Percentiles rank a stretch among this genome's conserved stretches.
These are phyloP conservation scores for Rhyacophila brunnea DNA, from an alignment of 1,140 invertebrate species.

Conservation along the genomic window DNA sequence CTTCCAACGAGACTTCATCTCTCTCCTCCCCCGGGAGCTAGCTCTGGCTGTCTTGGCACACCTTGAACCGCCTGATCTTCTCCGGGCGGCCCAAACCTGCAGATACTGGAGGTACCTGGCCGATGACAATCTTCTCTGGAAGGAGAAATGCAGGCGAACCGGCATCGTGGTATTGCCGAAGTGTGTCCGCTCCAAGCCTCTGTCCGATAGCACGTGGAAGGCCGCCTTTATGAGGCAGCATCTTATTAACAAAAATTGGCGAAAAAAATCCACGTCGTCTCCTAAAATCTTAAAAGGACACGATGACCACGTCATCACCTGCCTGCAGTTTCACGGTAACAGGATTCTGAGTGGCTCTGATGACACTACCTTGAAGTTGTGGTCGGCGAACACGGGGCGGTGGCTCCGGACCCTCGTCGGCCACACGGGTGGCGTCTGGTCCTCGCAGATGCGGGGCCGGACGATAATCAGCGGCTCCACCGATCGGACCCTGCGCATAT, in stretches of 20 bases:
- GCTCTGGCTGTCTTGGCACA: constrained; percentile 87
- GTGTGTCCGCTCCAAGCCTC: constrained; percentile 42
- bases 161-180: constrained; percentile 55
- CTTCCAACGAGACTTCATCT: constrained; percentile 93
- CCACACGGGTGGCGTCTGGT: constrained; percentile 98
- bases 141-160: constrained; percentile 83
- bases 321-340: constrained; percentile 88
- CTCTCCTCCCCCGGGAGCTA: constrained; percentile 85
- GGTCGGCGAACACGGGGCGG: constrained; percentile 87
- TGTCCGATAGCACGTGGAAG: constrained; percentile 62
- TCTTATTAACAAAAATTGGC: constrained; percentile 90
- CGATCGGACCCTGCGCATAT: constrained; percentile 94
- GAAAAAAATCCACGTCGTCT: constrained; percentile 69
- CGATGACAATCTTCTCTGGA: constrained; percentile 92
- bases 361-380: constrained; percentile 95
- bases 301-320: constrained; percentile 96
- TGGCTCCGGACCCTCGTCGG: constrained; percentile 90
- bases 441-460: constrained; percentile 91
- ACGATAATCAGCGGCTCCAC: constrained; percentile 96
- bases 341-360: constrained; percentile 93
- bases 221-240: constrained; percentile 84
- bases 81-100: constrained; percentile 88
- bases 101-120: constrained; percentile 82
- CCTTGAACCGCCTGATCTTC: constrained; percentile 80
- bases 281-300: constrained; percentile 89